These are phyloP conservation scores for Lamproptera curius DNA, from an alignment of 2,888 invertebrate species.

Conservation along the genomic window DNA sequence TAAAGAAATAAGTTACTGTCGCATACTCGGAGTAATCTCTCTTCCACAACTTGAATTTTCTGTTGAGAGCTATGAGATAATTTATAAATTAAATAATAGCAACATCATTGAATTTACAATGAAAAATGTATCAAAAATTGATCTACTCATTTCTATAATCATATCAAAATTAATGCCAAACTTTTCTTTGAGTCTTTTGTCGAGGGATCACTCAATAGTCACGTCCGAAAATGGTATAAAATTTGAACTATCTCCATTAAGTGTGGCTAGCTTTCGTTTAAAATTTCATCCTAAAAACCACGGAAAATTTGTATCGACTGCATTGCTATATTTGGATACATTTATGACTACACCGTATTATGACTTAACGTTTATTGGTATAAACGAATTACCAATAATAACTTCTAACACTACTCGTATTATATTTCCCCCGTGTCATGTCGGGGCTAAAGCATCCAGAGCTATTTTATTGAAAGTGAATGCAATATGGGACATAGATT, in stretches of 20 bases:
- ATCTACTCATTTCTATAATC: constrained; percentile 48
- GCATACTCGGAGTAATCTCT: constrained; percentile 59
- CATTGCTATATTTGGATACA: constrained; percentile 59
- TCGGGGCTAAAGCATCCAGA: constrained; percentile 40
- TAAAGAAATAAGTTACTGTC: constrained; percentile 62
- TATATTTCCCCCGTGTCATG: constrained; percentile 56
- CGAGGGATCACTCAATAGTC: constrained; percentile 38
- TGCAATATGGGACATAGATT: constrained; percentile 35
- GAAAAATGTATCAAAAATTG: constrained; percentile 62
- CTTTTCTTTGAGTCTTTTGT: constrained; percentile 46
- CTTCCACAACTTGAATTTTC: constrained; percentile 63
- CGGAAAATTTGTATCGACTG: constrained; percentile 55
- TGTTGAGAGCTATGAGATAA: constrained; percentile 56
- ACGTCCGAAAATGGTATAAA: constrained; percentile 50
- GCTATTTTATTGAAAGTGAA: constrained; percentile 46
- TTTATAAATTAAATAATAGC: constrained; percentile 35
- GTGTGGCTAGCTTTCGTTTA: constrained; percentile 38
- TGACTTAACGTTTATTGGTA: constrained; percentile 61
- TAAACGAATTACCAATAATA: constrained; percentile 42
- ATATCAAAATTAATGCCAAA: constrained; percentile 52
- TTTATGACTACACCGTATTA: constrained; percentile 55
- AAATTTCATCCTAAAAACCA: constrained; percentile 59
- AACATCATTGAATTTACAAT: constrained; percentile 55
- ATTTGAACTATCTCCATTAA: constrained; percentile 48
- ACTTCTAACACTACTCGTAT: constrained; percentile 46